Evolutionary conservation across 2,113 vertebrate species (phyloP).

Genomic region (Hemiprocne comata): DNA sequence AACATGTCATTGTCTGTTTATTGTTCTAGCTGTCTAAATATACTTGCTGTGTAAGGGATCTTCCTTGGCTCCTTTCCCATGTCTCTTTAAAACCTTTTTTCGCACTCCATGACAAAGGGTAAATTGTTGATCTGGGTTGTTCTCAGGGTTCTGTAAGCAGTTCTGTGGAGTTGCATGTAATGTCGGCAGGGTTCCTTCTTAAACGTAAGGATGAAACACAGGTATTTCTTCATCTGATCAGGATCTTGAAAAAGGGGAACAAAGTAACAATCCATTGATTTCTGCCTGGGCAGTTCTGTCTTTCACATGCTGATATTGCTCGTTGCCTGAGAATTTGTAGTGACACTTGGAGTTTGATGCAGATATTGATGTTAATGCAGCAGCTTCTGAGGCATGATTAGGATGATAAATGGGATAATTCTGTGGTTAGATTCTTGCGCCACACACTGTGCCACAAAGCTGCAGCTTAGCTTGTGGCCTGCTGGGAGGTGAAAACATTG

Average conservation of each 20-base stretch:
- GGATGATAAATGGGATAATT: constrained; percentile 10
- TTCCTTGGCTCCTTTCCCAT: not conserved
- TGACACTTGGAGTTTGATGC: constrained; percentile 17
- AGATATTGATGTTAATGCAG: constrained; percentile 15
- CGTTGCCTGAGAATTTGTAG: not conserved
- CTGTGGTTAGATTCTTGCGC: not conserved
- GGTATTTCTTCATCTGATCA: not conserved
- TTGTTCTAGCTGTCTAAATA: not conserved
- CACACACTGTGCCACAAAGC: not conserved
- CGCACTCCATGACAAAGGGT: not conserved
- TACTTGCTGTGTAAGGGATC: too few species aligned
- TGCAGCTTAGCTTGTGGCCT: not conserved
- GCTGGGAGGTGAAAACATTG: not conserved
- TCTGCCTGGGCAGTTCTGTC: not conserved
- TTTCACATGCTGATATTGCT: not conserved
- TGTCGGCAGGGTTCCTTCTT: not conserved
- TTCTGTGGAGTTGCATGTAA: not conserved
- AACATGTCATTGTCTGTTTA: not conserved
- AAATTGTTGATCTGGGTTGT: not conserved
- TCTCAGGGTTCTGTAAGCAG: not conserved
- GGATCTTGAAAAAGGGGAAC: not conserved
- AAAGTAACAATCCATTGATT: not conserved
- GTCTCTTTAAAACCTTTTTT: not conserved
- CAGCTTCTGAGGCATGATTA: not conserved
- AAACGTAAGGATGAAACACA: not conserved